Evolutionary conservation across 2,888 invertebrate species (phyloP), one percentile per base, ranked within the genome.

Genomic region (Cerceris ruficornis): DNA sequence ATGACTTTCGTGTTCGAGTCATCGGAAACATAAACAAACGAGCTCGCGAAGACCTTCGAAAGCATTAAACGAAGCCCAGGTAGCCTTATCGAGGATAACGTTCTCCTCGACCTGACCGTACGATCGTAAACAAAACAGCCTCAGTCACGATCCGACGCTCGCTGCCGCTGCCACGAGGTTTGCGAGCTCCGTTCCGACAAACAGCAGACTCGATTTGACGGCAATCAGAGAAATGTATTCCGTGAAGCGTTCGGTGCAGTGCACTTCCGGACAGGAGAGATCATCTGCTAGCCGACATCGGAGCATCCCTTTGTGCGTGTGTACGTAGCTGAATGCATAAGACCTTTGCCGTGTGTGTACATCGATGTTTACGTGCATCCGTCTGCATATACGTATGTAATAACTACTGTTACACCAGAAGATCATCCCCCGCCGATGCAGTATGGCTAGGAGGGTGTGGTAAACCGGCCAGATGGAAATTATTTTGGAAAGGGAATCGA

Each of bases 201-300:
- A 55, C 71, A 50, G 42, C 61, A 46, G 69, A 46, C 66, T 54
- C 62, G 65, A 59, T 76, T 66, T 68, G 62, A 69, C 71, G 58
- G 81, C 71, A 76, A 83, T 84, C 79, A 70, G 64, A 65, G 65
- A 73, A 77, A 70, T 76, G 78, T 74, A 64, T 79, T 79, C 65
- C 67, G n/a, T 15, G 69, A 50, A 65, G 60, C 69, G 62, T 69
- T 65, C 52, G 46, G 57, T 58, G 54, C 62, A 66, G 46, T 50
- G 66, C 74, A 55, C 67, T 80, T 82, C 66, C 73, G 57, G 54
- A 54, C 28, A 59, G 54, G 55, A 65, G 68, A 77, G 68, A 69
- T 46, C 46, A 11, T 77, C 46, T 49, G 43, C 39, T 17, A 50
- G 65, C 77, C 58, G 60, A 64, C 75, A 60, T 43, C 50, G 60